These are phyloP conservation scores for Lottia scabra DNA, from an alignment of 2,888 invertebrate genomes.

Conservation along the genomic window DNA sequence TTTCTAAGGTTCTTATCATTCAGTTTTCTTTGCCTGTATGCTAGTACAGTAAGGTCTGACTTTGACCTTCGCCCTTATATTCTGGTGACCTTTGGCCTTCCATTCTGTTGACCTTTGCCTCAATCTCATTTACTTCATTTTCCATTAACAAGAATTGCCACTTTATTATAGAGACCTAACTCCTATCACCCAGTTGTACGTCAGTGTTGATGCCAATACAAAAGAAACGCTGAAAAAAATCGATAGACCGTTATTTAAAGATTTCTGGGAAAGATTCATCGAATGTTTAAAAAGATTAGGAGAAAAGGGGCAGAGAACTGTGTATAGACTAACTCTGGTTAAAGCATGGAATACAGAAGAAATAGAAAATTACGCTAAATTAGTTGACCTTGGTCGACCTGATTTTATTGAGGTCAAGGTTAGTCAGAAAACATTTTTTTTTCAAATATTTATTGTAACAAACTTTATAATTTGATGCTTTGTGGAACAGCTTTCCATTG, in stretches of 20 bases:
- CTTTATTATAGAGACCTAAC: constrained; percentile 61
- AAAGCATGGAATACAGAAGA: constrained; percentile 75
- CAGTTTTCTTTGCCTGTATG: too few relatives aligned
- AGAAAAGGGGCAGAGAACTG: constrained; percentile 74
- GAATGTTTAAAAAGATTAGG: constrained; percentile 72
- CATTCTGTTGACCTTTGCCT: too few relatives aligned
- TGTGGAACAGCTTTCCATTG: too few relatives aligned
- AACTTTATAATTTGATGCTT: too few relatives aligned
- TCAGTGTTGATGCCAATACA: constrained; percentile 75
- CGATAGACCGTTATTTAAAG: constrained; percentile 74
- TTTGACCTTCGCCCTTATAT: too few relatives aligned
- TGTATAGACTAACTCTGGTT: constrained; percentile 74
- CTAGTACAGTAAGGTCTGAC: too few relatives aligned
- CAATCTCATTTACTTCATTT: too few relatives aligned
- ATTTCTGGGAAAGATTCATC: constrained; percentile 74
- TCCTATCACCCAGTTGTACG: constrained; percentile 75
- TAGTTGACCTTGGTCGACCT: constrained; percentile 72
- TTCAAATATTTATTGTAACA: too few relatives aligned
- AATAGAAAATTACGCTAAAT: constrained; percentile 72
- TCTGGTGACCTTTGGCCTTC: too few relatives aligned
- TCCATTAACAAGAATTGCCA: too few relatives aligned
- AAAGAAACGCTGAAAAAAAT: constrained; percentile 74
- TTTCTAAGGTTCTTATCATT: too few relatives aligned
- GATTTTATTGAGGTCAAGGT: constrained; percentile 76
- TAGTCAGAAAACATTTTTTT: too few relatives aligned